Conservation (phyloP, 2,888 invertebrate genomes). For the Agrochola macilenta region DNA sequence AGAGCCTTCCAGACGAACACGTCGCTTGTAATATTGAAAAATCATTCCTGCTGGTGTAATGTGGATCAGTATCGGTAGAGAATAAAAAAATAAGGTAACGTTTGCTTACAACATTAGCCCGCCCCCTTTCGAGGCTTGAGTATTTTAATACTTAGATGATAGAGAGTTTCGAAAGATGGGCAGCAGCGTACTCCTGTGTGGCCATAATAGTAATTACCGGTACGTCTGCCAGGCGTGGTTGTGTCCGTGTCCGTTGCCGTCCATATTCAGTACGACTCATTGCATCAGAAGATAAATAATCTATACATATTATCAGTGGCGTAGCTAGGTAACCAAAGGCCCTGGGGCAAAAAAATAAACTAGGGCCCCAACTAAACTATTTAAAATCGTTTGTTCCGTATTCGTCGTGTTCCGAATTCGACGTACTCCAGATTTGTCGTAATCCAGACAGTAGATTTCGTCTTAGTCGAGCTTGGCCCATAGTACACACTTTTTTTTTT, state of each 20-base stretch:
- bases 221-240: neutral
- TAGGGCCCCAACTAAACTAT: too few relatives aligned
- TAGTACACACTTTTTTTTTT: too few relatives aligned
- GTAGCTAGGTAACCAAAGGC: too few relatives aligned
- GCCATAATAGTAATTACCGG: neutral
- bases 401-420: too few relatives aligned
- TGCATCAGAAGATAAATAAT: too few relatives aligned
- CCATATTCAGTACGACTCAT: neutral
- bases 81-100: neutral
- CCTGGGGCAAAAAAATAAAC: too few relatives aligned
- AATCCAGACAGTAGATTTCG: too few relatives aligned
- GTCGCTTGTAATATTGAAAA: conserved; percentile 9
- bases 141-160: neutral
- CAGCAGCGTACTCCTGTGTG: too few relatives aligned
- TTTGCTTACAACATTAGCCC: neutral
- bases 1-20: conserved; percentile 21
- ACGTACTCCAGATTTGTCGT: too few relatives aligned
- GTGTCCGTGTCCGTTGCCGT: neutral
- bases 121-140: neutral
- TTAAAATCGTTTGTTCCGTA: too few relatives aligned
- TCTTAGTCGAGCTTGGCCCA: too few relatives aligned
- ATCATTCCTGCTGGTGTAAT: neutral
- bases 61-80: neutral
- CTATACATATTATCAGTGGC: too few relatives aligned
- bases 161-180: neutral